phyloP scores from a whole-genome alignment of 2,888 invertebrate genomes.

The Caenorhabditis becei region DNA sequence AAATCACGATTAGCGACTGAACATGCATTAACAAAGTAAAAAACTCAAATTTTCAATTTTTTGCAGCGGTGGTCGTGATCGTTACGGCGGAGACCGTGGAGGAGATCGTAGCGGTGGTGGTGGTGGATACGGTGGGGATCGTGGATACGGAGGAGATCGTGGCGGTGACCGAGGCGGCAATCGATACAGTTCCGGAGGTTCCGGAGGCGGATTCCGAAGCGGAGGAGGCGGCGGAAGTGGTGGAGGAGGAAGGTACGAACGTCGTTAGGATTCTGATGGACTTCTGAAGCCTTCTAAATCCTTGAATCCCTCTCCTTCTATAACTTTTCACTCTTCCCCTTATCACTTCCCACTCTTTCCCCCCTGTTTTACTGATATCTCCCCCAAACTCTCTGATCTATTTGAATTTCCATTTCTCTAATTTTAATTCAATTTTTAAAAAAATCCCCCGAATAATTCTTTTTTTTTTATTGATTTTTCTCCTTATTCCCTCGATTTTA shows the following conservation, averaged over 20 bases:
- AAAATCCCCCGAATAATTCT: background rate
- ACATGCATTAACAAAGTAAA: no score
- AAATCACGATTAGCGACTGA: no score
- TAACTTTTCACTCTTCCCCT: background rate
- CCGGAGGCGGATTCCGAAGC: slow-evolving; percentile 32
- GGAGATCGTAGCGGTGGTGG: slow-evolving; percentile 36
- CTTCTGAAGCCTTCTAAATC: background rate
- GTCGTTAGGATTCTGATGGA: slow-evolving; percentile 22
- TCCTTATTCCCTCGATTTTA: background rate
- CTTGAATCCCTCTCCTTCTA: background rate
- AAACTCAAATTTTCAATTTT: no score
- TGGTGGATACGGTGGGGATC: slow-evolving; percentile 19
- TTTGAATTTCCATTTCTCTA: no score
- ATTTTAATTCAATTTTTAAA: background rate
- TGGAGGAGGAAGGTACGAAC: slow-evolving; percentile 47
- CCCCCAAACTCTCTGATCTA: no score
- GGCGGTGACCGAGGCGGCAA: slow-evolving; percentile 56
- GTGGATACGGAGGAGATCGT: slow-evolving; percentile 54
- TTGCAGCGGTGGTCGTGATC: slow-evolving; percentile 43
- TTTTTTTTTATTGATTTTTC: background rate
- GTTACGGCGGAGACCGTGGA: slow-evolving; percentile 39
- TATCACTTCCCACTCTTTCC: background rate
- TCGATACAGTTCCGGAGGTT: slow-evolving; percentile 44
- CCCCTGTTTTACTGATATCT: background rate
- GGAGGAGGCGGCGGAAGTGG: slow-evolving; percentile 36